phyloP scores from a whole-genome alignment of 1,140 invertebrate species.

The Eriosoma lanigerum region DNA sequence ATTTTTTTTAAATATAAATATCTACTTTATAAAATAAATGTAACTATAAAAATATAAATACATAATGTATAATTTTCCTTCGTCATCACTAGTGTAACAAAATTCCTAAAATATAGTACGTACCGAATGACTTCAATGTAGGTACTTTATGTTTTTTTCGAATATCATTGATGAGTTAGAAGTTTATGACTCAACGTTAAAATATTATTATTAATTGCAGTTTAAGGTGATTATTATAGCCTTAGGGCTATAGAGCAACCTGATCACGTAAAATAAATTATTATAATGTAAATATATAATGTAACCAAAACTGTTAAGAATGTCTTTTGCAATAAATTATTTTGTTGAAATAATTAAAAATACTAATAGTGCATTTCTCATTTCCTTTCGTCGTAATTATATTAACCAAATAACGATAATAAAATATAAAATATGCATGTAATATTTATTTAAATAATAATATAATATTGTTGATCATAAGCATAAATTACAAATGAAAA shows the following conservation, averaged over 20 bases:
- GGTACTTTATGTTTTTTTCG: too few species aligned
- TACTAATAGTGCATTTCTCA: background rate
- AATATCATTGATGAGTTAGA: too few species aligned
- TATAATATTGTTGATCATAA: too few species aligned
- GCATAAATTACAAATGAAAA: too few species aligned
- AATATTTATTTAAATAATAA: background rate
- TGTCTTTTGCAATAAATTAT: background rate
- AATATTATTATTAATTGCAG: conserved; percentile 9
- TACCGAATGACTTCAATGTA: too few species aligned
- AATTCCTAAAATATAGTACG: too few species aligned
- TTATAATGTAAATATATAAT: background rate
- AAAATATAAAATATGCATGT: background rate
- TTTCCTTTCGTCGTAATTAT: background rate
- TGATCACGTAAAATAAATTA: conserved; percentile 7
- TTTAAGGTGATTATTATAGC: background rate
- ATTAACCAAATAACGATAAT: conserved; percentile 9
- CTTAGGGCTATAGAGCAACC: background rate
- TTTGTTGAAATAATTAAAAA: background rate
- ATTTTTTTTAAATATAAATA: too few species aligned
- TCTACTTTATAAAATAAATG: too few species aligned
- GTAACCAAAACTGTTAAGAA: background rate
- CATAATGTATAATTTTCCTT: too few species aligned
- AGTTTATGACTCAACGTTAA: background rate
- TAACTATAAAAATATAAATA: too few species aligned
- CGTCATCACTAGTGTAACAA: too few species aligned